Percentiles rank a stretch among this genome's conserved stretches.
phyloP scores from a whole-genome alignment of 2,113 vertebrate species.

The Vimba vimba region DNA sequence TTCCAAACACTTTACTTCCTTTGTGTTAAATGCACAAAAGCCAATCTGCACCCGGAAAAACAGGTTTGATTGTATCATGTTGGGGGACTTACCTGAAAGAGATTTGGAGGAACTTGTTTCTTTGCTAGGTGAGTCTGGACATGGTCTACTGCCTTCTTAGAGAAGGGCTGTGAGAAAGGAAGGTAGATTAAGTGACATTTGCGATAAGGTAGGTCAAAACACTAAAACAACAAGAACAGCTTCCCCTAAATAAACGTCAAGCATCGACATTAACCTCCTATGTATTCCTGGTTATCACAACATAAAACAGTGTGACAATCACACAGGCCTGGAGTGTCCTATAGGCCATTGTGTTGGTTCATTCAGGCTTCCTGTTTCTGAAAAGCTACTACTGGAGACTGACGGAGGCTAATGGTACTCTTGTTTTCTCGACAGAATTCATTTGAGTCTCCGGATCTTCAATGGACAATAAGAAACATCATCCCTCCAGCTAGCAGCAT shows the following conservation, averaged over 20 bases:
- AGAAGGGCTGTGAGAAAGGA: conserved; percentile 85
- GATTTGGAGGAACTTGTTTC: conserved; percentile 89
- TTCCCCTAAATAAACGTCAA: not conserved
- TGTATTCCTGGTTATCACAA: conserved; percentile 11
- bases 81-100: conserved; percentile 88
- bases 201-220: not conserved
- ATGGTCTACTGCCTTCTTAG: conserved; percentile 93
- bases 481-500: not conserved
- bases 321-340: conserved; percentile 1
- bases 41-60: not conserved
- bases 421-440: not conserved
- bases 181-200: conserved; percentile 17
- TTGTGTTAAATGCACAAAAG: not conserved
- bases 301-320: conserved; percentile 5
- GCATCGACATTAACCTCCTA: not conserved
- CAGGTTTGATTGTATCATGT: not conserved
- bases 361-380: conserved; percentile 14
- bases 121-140: conserved; percentile 92
- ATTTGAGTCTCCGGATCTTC: not conserved
- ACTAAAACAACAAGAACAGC: not conserved
- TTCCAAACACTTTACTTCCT: not conserved
- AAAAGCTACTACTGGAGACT: not conserved
- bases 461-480: not conserved
- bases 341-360: conserved; percentile 25
- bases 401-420: conserved; percentile 7